Evolutionary conservation across 2,797 vertebrate genomes (phyloP), one percentile per base, ranked within the genome.

Genomic region (Protosalanx chinensis): DNA sequence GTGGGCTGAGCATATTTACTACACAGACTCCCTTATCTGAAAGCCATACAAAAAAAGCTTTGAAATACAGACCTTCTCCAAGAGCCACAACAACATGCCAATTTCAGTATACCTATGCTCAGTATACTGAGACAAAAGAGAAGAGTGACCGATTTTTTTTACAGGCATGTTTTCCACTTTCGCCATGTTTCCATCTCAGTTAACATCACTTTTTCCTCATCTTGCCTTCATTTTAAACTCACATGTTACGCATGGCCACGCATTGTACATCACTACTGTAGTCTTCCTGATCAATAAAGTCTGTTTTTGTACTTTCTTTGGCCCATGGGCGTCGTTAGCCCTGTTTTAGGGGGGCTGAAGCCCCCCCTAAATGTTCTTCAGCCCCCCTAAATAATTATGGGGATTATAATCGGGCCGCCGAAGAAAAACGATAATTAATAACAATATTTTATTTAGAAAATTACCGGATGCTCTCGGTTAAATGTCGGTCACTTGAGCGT

Each of bases 1-100:
- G 81, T 87, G 85, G 81, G 83, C 82, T 80, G 85, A 83, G 77
- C 86, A 84, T 76, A 81, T 86, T 87, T 89, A 78, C 86, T 84
- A 77, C 81, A 80, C 74, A 59, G 78, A 72, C 74, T 74, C 73
- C 65, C 65, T 68, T 49, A 65, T 81, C 79, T 76, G 64, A 64
- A 79, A 84, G 80, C 72, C 64, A 77, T 71, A 77, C 35, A 70
- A 74, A 74, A 46, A 79, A 82, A 77, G 73, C 12, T 72, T 46
- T 60, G n/a, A 33, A 63, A 16, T 60, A 23, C 29, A 29, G 32
- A 33, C 29, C 27, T 35, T 27, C 29, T 27, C 29, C 59, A 61
- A 29, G 59, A 61, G 29, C 13, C 23, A 60, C 58, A 60, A 12
- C 20, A 12, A 60, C 20, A 60, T 16, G 8, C 51, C 6, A n/a